These are phyloP conservation scores for Drosophila persimilis DNA, from an alignment of 1,140 invertebrate species.

Conservation along the genomic window DNA sequence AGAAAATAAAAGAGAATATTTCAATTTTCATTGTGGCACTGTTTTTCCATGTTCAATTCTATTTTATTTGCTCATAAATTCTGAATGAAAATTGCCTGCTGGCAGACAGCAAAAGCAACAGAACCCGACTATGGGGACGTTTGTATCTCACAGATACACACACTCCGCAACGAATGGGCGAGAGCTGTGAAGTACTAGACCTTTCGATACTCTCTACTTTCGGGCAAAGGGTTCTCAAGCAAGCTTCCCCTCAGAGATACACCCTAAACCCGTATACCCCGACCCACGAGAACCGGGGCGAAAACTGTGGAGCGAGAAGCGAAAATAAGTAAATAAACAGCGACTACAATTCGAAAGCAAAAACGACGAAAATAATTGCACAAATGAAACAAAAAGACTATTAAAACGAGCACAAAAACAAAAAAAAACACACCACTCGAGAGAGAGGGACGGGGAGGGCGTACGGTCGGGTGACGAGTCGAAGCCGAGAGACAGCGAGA, in stretches of 20 bases:
- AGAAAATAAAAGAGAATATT: slow-evolving; percentile 35
- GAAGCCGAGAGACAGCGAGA: slow-evolving; percentile 12
- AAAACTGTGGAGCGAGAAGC: slow-evolving; percentile 18
- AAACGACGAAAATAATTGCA: slow-evolving; percentile 75
- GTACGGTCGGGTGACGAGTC: slow-evolving; percentile 30
- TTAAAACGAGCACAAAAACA: slow-evolving; percentile 60
- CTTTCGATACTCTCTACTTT: no score
- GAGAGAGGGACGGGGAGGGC: no score
- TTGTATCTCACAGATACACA: slow-evolving; percentile 69
- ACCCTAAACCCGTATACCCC: no score
- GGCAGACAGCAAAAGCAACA: slow-evolving; percentile 6
- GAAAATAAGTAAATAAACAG: slow-evolving; percentile 57
- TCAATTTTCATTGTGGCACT: slow-evolving; percentile 66
- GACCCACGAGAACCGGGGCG: neutral
- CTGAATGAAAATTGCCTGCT: slow-evolving; percentile 71
- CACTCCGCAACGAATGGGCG: slow-evolving; percentile 1
- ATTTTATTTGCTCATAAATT: slow-evolving; percentile 73
- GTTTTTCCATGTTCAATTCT: slow-evolving; percentile 70
- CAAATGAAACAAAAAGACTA: slow-evolving; percentile 60
- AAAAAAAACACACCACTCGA: no score
- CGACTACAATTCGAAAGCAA: slow-evolving; percentile 63
- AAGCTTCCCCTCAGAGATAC: no score
- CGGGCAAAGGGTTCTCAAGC: no score
- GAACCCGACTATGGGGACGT: slow-evolving; percentile 3
- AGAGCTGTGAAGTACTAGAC: no score